Evolutionary conservation across 2,797 vertebrate genomes (phyloP).

Genomic region (Benthosema pterotum): DNA sequence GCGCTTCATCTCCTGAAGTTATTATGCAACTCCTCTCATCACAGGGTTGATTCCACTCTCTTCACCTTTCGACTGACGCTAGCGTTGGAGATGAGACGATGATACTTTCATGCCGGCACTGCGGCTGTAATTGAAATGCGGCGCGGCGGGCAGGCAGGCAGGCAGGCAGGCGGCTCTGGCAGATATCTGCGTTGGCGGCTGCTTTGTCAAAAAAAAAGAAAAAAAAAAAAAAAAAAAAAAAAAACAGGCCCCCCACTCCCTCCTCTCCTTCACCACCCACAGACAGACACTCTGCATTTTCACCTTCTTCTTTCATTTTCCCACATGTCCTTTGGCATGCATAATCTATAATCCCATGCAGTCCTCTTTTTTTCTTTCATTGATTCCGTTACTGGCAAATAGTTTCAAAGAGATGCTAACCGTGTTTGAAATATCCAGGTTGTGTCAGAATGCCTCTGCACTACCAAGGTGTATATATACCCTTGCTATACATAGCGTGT

Average conservation of each 20-base stretch:
- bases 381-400: not conserved
- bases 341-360: not conserved
- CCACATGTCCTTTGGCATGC: not conserved
- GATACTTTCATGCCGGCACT: not conserved
- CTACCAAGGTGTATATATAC: conserved; percentile 21
- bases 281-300: not conserved
- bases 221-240: no score
- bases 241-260: not conserved
- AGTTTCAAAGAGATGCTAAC: not conserved
- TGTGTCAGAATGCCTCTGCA: not conserved
- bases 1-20: not conserved
- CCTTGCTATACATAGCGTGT: conserved; percentile 13
- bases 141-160: no score
- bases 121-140: not conserved
- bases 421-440: not conserved
- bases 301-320: conserved; percentile 1
- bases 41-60: not conserved
- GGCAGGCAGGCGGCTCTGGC: not conserved
- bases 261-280: not conserved
- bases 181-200: not conserved
- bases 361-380: not conserved
- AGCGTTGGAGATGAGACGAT: not conserved
- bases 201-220: not conserved
- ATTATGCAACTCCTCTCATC: not conserved
- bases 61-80: not conserved